Evolutionary conservation across 2,113 vertebrate genomes (phyloP).

Genomic region (Entomyzon cyanotis): DNA sequence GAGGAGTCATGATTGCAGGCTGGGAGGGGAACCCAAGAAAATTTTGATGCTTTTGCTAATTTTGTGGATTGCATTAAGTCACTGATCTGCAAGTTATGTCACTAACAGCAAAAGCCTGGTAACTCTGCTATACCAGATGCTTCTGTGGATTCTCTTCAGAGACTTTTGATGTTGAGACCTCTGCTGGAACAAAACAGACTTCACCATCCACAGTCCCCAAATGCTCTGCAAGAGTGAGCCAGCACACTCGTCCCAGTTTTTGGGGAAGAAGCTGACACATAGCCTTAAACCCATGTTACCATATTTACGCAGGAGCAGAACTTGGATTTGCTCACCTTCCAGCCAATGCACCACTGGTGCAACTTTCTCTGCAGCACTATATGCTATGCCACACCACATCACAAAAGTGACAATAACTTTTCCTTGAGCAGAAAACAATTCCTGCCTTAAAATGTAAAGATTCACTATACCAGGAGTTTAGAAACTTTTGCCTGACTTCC

Average conservation of each 20-base stretch:
- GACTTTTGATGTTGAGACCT: background rate
- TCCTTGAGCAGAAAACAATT: background rate
- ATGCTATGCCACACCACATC: accelerated
- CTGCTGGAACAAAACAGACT: background rate
- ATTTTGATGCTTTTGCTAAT: background rate
- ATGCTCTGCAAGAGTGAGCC: background rate
- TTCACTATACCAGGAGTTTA: background rate
- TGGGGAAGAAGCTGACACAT: background rate
- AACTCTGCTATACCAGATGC: conserved; percentile 22
- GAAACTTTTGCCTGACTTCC: background rate
- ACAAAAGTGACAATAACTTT: background rate
- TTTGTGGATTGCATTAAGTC: background rate
- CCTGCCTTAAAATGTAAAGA: background rate
- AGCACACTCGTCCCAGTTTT: background rate
- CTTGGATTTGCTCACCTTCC: background rate
- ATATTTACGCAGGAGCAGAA: background rate
- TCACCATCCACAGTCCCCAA: background rate
- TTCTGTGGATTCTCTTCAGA: conserved; percentile 30
- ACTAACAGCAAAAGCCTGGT: background rate
- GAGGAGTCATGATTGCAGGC: background rate
- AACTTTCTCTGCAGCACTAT: background rate
- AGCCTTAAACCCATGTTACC: background rate
- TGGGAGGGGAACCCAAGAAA: background rate
- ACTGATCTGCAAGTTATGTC: background rate
- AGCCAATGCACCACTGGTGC: background rate